Percentiles rank a stretch among this genome's conserved stretches.
phyloP scores from a whole-genome alignment of 2,113 vertebrate species.

The Albula goreensis region DNA sequence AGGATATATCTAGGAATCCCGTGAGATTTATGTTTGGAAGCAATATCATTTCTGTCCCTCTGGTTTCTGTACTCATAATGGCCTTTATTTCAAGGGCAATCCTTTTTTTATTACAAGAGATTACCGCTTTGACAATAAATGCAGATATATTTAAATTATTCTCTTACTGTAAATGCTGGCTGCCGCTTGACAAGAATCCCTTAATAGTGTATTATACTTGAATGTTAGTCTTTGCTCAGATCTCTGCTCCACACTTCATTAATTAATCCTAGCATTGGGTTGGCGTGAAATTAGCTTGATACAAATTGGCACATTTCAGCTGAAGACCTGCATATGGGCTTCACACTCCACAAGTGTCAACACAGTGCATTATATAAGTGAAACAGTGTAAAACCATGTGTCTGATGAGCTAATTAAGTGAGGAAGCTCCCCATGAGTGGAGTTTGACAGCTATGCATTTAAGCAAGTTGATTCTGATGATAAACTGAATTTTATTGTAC shows the following conservation, averaged over 20 bases:
- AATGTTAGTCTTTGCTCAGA: background rate
- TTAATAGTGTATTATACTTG: background rate
- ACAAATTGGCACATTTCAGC: background rate
- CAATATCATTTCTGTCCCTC: background rate
- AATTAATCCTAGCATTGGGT: background rate
- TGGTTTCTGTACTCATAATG: background rate
- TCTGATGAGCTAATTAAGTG: background rate
- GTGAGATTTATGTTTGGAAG: background rate
- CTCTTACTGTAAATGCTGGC: background rate
- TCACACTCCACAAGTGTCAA: background rate
- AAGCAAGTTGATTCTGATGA: background rate
- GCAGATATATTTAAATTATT: background rate
- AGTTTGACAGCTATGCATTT: background rate
- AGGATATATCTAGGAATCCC: background rate
- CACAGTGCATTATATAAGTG: background rate
- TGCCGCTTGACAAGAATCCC: background rate
- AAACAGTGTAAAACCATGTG: background rate
- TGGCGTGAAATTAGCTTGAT: background rate
- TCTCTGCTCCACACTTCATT: background rate
- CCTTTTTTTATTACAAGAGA: background rate
- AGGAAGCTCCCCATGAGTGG: background rate
- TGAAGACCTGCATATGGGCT: background rate
- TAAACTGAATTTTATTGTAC: background rate
- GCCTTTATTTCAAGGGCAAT: background rate
- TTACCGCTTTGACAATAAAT: background rate